Evolutionary conservation across 2,113 vertebrate genomes (phyloP).

Genomic region (Xenopus laevis): DNA sequence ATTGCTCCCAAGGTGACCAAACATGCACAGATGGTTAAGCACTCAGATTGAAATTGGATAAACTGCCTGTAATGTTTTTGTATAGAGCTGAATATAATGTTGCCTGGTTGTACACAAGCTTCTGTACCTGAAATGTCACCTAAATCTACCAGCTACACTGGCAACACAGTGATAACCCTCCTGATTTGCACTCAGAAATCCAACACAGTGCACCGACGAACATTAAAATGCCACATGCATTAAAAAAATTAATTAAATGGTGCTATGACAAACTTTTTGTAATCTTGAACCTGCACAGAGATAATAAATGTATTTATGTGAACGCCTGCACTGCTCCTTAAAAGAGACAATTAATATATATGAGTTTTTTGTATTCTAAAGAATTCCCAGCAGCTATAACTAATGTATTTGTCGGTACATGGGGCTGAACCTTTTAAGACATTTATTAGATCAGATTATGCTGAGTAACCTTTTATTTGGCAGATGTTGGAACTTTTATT

Average conservation of each 20-base stretch:
- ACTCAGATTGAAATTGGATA: too few relatives aligned
- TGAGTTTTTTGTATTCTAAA: slow-evolving; percentile 13
- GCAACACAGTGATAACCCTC: too few relatives aligned
- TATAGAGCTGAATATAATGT: too few relatives aligned
- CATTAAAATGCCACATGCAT: background rate
- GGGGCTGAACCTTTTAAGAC: slow-evolving; percentile 6
- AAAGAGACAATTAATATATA: slow-evolving; percentile 21
- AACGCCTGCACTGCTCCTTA: slow-evolving; percentile 6
- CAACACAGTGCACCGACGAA: too few relatives aligned
- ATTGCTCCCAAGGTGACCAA: too few relatives aligned
- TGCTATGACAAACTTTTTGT: background rate
- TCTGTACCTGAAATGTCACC: too few relatives aligned
- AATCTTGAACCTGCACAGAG: too few relatives aligned
- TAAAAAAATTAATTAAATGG: background rate
- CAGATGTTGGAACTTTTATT: slow-evolving; percentile 4
- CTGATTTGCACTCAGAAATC: too few relatives aligned
- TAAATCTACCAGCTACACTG: too few relatives aligned
- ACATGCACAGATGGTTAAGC: too few relatives aligned
- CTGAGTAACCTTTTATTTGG: slow-evolving; percentile 33
- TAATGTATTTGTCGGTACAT: slow-evolving; percentile 11
- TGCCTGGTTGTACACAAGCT: too few relatives aligned
- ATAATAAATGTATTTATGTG: background rate
- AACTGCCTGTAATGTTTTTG: too few relatives aligned
- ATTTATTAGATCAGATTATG: slow-evolving; percentile 26
- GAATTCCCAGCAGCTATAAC: slow-evolving; percentile 1